Base-by-base conservation (phyloP, 2,113 vertebrate species). In the Hystrix cristata region DNA sequence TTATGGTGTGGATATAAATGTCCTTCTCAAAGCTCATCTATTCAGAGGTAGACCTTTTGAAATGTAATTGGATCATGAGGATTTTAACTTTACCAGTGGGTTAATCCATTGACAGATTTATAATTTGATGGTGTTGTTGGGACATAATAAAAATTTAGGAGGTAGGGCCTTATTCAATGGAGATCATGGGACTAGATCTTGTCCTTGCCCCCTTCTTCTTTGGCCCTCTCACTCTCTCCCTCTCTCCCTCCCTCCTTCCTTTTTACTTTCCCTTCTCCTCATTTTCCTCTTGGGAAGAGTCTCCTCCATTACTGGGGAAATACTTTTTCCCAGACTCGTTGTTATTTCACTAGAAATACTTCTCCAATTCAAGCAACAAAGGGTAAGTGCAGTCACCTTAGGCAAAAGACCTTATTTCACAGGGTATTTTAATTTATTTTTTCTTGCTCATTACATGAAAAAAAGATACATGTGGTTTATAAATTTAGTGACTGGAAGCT, bases 291-390 rank as follows among this genome's bases (percentile, higher is more conserved):
- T 12, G 60, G 16, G 21, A 81, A 72, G 25, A 57, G 53, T 90
- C 51, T 94, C 29, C 9, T 87, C 53, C 11, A 15, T 65, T 53
- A 43, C 23, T 93, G 78, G 34, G 34, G 34, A 94, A 94, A 84
- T 79, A 7, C 9, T 55, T 96, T 89, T 21, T n/a, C 12, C 6
- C 11, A 86, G 27, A 86, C 7, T 46, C 94, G 4, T 31, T 95
- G 90, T 43, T 43, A 29, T 38, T 91, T n/a, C 25, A 11, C 71
- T 55, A 88, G 64, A 96, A 94, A 88, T 53, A 95, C 18, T 29
- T 85, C 21, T 69, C 46, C 34, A 84, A 38, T 60, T 90, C 85
- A n/a, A 81, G 34, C 29, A 81, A 94, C 65, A 18, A 43, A 92
- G 46, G 19, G 51, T 94, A 87, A 92, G 90, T 64, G 7, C 57